Evolutionary conservation across 2,797 vertebrate genomes (phyloP).

Genomic region (Catamblyrhynchus diadema): DNA sequence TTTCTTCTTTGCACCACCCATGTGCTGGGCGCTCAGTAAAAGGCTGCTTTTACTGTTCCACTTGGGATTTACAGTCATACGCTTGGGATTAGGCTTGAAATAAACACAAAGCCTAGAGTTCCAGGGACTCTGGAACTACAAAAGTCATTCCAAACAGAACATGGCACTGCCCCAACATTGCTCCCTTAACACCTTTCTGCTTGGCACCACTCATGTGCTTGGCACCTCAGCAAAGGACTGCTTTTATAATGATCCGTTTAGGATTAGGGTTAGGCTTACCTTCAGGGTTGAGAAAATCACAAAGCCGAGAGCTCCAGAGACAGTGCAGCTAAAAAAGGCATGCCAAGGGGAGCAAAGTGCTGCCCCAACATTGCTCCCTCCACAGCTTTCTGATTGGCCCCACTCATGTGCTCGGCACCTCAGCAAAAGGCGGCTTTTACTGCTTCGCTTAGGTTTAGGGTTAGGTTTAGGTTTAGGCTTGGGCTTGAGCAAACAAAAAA

Average conservation of each 20-base stretch:
- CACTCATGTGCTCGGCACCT: not conserved
- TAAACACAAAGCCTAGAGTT: not conserved
- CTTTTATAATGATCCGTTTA: fast-evolving
- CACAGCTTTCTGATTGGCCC: too few species aligned
- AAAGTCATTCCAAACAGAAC: not conserved
- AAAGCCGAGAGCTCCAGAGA: not conserved
- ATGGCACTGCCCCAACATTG: not conserved
- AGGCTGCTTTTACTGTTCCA: not conserved
- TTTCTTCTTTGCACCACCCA: not conserved
- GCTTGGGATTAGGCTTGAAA: not conserved
- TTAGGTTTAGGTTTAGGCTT: not conserved
- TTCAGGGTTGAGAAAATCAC: not conserved
- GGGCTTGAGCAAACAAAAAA: not conserved
- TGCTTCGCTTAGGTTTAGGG: fast-evolving
- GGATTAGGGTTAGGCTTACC: not conserved
- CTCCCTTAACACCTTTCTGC: not conserved
- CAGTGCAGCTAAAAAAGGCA: too few species aligned
- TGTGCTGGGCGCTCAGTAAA: not conserved
- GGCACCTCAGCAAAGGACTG: not conserved
- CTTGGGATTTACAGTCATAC: not conserved
- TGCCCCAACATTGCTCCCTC: not conserved
- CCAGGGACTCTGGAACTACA: not conserved
- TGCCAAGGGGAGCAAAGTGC: fast-evolving
- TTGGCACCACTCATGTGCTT: not conserved
- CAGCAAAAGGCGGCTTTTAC: not conserved